A percentile compares a stretch with the other conserved stretches of the same genome.
These are phyloP conservation scores for Meteorus colon DNA, from an alignment of 2,888 invertebrate genomes.

Conservation along the genomic window DNA sequence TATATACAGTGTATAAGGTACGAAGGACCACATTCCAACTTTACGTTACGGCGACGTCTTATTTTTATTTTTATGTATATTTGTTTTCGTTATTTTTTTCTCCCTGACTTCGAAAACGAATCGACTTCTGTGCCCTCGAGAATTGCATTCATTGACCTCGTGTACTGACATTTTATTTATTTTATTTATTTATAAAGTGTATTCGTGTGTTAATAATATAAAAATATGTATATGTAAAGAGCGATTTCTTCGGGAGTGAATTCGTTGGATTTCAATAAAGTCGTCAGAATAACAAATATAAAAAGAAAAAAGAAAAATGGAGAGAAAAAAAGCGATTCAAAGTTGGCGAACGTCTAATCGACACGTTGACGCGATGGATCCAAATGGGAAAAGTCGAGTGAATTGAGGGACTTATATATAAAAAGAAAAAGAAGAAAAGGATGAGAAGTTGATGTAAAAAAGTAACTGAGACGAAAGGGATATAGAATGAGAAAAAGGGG, in stretches of 20 bases:
- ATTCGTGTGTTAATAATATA: neutral
- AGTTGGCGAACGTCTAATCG: conserved; percentile 46
- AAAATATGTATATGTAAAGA: neutral
- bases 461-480: conserved; percentile 52
- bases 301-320: neutral
- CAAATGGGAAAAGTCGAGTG: conserved; percentile 40
- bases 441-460: conserved; percentile 44
- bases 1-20: neutral
- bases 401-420: conserved; percentile 44
- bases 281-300: conserved; percentile 14
- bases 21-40: conserved; percentile 39
- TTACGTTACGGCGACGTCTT: conserved; percentile 21
- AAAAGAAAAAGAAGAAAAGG: conserved; percentile 35
- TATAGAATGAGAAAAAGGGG: conserved; percentile 27
- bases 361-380: conserved; percentile 50
- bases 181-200: neutral
- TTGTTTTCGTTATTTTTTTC: neutral
- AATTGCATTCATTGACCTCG: conserved; percentile 23
- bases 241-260: neutral
- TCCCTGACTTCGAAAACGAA: conserved; percentile 3
- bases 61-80: conserved; percentile 27
- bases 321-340: conserved; percentile 26
- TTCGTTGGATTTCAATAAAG: conserved; percentile 15
- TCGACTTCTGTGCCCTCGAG: conserved; percentile 17
- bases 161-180: neutral